phyloP scores from a whole-genome alignment of 2,888 invertebrate species.

The Lycocerus yunnanus region DNA sequence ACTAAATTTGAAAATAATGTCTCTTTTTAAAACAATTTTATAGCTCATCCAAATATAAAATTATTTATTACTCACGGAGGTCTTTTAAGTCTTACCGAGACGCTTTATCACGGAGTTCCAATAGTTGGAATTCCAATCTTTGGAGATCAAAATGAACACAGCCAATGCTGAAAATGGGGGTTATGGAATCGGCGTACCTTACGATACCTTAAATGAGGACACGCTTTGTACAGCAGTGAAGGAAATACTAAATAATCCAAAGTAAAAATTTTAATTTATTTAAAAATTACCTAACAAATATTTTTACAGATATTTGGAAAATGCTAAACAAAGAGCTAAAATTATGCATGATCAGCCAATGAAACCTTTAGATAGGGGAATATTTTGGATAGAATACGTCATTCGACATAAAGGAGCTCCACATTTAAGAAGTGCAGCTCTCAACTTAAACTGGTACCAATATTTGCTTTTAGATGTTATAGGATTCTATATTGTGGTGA shows the following conservation, averaged over 20 bases:
- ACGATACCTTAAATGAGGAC: slow-evolving; percentile 51
- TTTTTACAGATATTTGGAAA: slow-evolving; percentile 34
- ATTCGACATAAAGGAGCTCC: slow-evolving; percentile 40
- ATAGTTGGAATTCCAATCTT: slow-evolving; percentile 7
- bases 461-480: slow-evolving; percentile 32
- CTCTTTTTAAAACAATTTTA: not conserved
- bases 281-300: not conserved
- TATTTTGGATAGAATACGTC: slow-evolving; percentile 43
- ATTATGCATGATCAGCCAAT: slow-evolving; percentile 38
- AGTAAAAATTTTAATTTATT: slow-evolving; percentile 25
- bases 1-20: not conserved
- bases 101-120: slow-evolving; percentile 11
- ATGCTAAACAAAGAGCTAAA: slow-evolving; percentile 29
- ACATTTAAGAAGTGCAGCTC: slow-evolving; percentile 33
- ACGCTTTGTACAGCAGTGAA: slow-evolving; percentile 49
- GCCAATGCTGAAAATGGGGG: slow-evolving; percentile 39
- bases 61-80: slow-evolving; percentile 4
- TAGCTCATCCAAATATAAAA: not conserved
- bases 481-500: slow-evolving; percentile 5
- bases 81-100: slow-evolving; percentile 6
- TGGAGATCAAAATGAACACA: slow-evolving; percentile 19
- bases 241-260: slow-evolving; percentile 48
- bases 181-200: slow-evolving; percentile 49
- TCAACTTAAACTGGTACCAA: slow-evolving; percentile 37
- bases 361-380: slow-evolving; percentile 36